Evolutionary conservation across 2,113 vertebrate genomes (phyloP).

Genomic region (Chauna torquata): DNA sequence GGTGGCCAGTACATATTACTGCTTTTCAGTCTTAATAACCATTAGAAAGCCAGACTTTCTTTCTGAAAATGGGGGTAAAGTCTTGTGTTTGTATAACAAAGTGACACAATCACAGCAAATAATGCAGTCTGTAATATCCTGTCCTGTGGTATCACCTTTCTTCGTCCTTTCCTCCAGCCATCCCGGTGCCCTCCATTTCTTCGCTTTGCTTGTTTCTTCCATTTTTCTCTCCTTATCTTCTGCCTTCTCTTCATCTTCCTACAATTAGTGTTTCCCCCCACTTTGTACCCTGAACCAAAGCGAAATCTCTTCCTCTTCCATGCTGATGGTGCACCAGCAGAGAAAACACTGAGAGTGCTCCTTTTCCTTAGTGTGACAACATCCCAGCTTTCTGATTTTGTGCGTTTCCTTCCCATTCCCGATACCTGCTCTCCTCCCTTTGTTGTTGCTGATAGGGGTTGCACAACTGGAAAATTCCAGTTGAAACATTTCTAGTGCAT

Average conservation of each 20-base stretch:
- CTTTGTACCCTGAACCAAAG: not conserved
- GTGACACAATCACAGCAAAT: not conserved
- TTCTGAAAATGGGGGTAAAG: not conserved
- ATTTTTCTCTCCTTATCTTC: not conserved
- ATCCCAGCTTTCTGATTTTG: not conserved
- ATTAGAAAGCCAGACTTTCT: not conserved
- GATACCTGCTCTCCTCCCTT: not conserved
- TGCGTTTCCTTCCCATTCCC: not conserved
- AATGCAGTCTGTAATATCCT: no score
- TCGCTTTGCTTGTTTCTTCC: not conserved
- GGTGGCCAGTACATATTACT: not conserved
- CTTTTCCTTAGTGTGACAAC: not conserved
- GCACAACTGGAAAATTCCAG: not conserved
- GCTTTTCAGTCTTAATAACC: not conserved
- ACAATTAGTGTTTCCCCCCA: not conserved
- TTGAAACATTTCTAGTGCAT: not conserved
- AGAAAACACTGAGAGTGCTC: not conserved
- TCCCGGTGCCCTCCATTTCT: not conserved
- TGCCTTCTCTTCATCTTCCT: not conserved
- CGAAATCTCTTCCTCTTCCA: accelerated
- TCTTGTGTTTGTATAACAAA: not conserved
- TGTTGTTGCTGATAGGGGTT: not conserved
- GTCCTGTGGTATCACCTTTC: accelerated
- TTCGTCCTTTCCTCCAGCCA: not conserved
- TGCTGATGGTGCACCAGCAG: not conserved